These are phyloP conservation scores for Macropodus opercularis DNA, from an alignment of 2,797 vertebrate genomes.

Conservation along the genomic window DNA sequence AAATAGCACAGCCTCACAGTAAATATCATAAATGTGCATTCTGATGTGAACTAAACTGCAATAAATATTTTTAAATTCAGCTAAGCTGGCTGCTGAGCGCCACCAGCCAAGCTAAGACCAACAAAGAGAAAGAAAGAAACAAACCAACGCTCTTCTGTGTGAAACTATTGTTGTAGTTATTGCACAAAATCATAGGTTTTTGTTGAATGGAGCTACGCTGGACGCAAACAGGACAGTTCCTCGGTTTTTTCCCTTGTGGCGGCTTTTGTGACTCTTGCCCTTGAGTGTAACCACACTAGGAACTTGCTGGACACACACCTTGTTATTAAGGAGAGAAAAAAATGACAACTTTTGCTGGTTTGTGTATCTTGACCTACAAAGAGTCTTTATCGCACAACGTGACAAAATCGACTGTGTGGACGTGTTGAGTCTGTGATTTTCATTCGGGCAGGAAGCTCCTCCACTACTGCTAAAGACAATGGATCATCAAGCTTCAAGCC, in stretches of 20 bases:
- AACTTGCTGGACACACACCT: conserved; percentile 7
- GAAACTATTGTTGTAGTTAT: neutral
- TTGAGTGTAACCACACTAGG: neutral
- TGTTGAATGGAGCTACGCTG: neutral
- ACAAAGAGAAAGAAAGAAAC: conserved; percentile 4
- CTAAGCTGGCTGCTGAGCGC: conserved; percentile 53
- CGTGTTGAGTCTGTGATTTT: too few relatives aligned
- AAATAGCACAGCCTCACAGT: conserved; percentile 73
- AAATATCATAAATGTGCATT: conserved; percentile 73
- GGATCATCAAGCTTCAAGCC: conserved; percentile 1
- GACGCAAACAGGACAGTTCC: neutral
- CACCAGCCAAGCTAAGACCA: conserved; percentile 22
- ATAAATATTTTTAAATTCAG: conserved; percentile 79
- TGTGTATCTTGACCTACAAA: conserved; percentile 20
- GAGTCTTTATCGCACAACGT: conserved; percentile 2
- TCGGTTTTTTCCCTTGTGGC: neutral
- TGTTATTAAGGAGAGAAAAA: conserved; percentile 14
- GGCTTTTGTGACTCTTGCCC: conserved; percentile 1
- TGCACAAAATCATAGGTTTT: neutral
- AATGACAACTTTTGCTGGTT: conserved; percentile 17
- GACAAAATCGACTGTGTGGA: neutral
- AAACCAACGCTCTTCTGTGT: too few relatives aligned
- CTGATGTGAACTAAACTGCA: conserved; percentile 72
- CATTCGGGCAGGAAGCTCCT: too few relatives aligned
- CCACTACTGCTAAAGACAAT: neutral